Evolutionary conservation across 2,113 vertebrate genomes (phyloP).

Genomic region (Coregonus clupeaformis): DNA sequence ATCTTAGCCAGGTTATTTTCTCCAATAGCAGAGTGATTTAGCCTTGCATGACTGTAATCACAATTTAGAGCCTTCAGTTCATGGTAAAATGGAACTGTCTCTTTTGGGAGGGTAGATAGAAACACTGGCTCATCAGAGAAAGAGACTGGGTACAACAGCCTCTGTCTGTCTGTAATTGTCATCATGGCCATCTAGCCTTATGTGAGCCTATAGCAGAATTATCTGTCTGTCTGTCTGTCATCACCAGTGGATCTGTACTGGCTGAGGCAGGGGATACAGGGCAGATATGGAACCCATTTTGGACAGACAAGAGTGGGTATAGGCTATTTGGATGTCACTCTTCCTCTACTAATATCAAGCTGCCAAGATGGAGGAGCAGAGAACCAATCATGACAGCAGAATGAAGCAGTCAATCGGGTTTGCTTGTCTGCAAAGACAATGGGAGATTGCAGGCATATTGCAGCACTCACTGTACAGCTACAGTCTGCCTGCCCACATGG

Average conservation of each 20-base stretch:
- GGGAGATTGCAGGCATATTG: not conserved
- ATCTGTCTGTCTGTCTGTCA: not conserved
- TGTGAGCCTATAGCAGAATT: not conserved
- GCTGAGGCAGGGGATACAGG: not conserved
- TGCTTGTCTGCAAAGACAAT: not conserved
- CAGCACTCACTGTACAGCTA: not conserved
- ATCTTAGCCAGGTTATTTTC: constrained; percentile 67
- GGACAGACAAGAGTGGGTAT: not conserved
- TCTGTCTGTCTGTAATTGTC: not conserved
- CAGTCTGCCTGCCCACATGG: not conserved
- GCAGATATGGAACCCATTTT: too few species aligned
- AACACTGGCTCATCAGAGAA: constrained; percentile 15
- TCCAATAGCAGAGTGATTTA: constrained; percentile 53
- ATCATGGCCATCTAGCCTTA: not conserved
- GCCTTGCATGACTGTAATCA: constrained; percentile 58
- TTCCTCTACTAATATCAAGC: constrained; percentile 38
- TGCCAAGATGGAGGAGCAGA: constrained; percentile 34
- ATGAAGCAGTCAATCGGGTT: constrained; percentile 1
- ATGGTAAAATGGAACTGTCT: constrained; percentile 10
- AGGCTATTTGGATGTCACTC: not conserved
- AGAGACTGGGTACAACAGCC: not conserved
- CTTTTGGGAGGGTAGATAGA: not conserved
- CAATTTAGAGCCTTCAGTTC: constrained; percentile 31
- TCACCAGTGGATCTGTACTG: not conserved
- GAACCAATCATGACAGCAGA: not conserved